A percentile compares a stretch with the other conserved stretches of the same genome.
These are phyloP conservation scores for Zaprionus lachaisei DNA, from an alignment of 1,140 invertebrate species.

Conservation along the genomic window DNA sequence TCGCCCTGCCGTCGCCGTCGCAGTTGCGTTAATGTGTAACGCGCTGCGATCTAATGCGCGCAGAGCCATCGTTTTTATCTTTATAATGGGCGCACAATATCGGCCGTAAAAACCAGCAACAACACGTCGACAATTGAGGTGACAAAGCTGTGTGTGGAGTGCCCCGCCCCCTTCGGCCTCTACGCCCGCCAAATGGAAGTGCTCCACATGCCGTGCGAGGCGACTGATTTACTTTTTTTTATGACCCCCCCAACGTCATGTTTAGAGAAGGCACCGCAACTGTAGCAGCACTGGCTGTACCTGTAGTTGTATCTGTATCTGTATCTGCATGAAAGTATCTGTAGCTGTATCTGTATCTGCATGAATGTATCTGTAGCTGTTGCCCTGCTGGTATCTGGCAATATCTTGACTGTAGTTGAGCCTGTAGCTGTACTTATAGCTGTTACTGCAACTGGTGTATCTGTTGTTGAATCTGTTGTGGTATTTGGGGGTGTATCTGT, in stretches of 20 bases:
- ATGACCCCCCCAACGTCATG: constrained; percentile 44
- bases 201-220: constrained; percentile 39
- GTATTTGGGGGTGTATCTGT: too few species aligned
- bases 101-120: constrained; percentile 68
- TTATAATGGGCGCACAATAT: constrained; percentile 80
- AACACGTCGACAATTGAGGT: constrained; percentile 68
- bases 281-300: background rate
- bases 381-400: background rate
- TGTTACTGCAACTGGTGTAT: background rate
- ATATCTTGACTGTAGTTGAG: background rate
- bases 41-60: constrained; percentile 24
- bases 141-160: constrained; percentile 51
- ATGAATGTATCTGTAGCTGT: constrained; percentile 13
- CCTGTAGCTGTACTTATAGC: background rate
- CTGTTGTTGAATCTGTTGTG: too few species aligned
- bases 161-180: background rate
- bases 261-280: constrained; percentile 24
- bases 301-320: background rate
- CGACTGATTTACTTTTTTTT: constrained; percentile 50
- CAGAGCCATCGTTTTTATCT: constrained; percentile 61
- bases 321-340: background rate
- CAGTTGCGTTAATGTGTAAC: constrained; percentile 25
- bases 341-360: background rate
- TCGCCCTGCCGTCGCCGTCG: background rate
- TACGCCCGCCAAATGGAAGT: constrained; percentile 20